Base-by-base conservation (phyloP, 2,113 vertebrate genomes). In the Corynorhinus townsendii region DNA sequence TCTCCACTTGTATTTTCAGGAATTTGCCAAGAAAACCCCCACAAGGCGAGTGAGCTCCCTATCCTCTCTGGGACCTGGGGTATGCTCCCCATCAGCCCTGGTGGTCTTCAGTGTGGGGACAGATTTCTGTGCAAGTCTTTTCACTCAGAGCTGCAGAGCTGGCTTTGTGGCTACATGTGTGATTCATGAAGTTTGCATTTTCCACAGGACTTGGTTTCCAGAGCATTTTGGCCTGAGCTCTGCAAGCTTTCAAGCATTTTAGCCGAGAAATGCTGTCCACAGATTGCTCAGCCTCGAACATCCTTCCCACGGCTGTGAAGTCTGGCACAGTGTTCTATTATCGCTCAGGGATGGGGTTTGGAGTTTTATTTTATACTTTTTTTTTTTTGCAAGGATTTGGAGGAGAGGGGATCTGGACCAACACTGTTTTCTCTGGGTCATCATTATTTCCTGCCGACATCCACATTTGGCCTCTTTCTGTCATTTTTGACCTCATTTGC, bases 181-280 rank as follows among this genome's bases (percentile, higher is more conserved):
- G 68, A 95, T 96, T 96, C 97, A 96, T 97, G 97, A 97, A 94
- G 83, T 86, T 86, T 49, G 69, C 0, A 17, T 97, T 97, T 93
- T 96, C 97, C 97, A 96, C 96, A 97, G 91, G 64, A 90, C 82
- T 96, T 79, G 81, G 91, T 97, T 98, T 96, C 95, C 96, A 94
- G 96, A 89, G 45, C 56, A 26, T 93, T 94, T 97, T 97, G 97
- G 94, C 96, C 93, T 19, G 7, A 47, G 54, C 62, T 49, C 90
- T 79, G 10, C 66, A 73, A 92, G 69, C 76, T 82, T 90, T 97
- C 86, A 86, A 93, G 91, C 94, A 95, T 94, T 81, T 62, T 92
- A 94, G 90, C 52, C 0, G 85, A 94, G 88, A 96, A 95, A 94
- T 10, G 90, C 22, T 1, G 85, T 96, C 84, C 90, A 85, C 88